These are phyloP conservation scores for Sylvia borin DNA, from an alignment of 2,797 vertebrate genomes.

Conservation along the genomic window DNA sequence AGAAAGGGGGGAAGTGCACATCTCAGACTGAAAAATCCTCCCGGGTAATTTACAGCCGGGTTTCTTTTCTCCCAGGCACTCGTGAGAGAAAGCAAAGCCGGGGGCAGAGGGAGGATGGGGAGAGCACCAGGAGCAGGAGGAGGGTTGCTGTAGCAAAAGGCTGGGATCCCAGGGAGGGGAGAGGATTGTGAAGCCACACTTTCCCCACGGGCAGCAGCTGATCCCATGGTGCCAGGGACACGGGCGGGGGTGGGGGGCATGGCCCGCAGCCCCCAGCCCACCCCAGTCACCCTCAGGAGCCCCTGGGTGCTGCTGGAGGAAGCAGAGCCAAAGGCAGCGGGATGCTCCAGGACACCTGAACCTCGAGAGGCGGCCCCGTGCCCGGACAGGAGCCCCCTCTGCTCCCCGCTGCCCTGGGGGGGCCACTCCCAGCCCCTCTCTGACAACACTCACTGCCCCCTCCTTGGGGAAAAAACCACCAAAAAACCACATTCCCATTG, in stretches of 20 bases:
- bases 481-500: fast-evolving
- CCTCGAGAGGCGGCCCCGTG: fast-evolving
- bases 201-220: not conserved
- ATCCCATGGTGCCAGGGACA: not conserved
- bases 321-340: not conserved
- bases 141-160: fast-evolving
- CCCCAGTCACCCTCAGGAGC: not conserved
- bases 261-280: not conserved
- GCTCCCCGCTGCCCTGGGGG: not conserved
- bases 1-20: not conserved
- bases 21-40: slow-evolving; percentile 26
- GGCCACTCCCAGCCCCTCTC: not conserved
- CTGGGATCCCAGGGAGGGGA: not conserved
- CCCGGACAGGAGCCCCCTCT: not conserved
- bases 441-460: not conserved
- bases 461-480: not conserved
- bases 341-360: not conserved
- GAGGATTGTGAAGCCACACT: not conserved
- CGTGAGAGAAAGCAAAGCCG: not conserved
- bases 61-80: not conserved
- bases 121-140: not conserved
- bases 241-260: fast-evolving
- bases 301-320: fast-evolving
- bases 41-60: not conserved
- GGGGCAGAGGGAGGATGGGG: not conserved